Evolutionary conservation across 2,113 vertebrate species (phyloP).

Genomic region (Synchiropus splendidus): DNA sequence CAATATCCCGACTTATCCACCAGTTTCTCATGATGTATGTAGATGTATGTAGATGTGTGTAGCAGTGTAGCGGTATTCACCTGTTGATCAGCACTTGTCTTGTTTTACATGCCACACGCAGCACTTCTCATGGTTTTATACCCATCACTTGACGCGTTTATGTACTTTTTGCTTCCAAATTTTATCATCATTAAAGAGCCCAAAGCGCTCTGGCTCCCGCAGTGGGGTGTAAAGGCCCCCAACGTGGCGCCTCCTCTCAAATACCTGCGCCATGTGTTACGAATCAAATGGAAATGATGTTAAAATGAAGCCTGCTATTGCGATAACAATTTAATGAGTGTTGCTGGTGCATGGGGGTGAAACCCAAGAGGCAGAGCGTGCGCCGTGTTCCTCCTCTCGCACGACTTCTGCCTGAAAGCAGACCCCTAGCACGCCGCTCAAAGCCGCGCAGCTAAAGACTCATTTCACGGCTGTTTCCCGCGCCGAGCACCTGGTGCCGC

Average conservation of each 20-base stretch:
- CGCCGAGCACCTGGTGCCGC: constrained; percentile 28
- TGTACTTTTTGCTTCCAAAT: no score
- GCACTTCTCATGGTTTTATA: no score
- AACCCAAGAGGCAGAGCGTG: constrained; percentile 35
- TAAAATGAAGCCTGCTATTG: constrained; percentile 33
- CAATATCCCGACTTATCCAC: no score
- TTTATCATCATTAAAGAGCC: no score
- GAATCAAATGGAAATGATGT: constrained; percentile 43
- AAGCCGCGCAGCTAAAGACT: constrained; percentile 26
- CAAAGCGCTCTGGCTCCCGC: no score
- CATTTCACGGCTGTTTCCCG: constrained; percentile 36
- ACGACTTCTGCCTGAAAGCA: constrained; percentile 3
- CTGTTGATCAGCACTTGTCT: no score
- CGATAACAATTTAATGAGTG: constrained; percentile 46
- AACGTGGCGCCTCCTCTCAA: constrained; percentile 18
- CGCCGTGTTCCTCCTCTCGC: constrained; percentile 14
- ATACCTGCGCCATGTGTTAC: constrained; percentile 38
- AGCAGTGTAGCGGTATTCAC: no score
- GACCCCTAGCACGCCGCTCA: constrained; percentile 5
- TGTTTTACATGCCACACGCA: no score
- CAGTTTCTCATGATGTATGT: no score
- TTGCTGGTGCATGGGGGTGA: constrained; percentile 36
- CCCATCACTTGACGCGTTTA: no score
- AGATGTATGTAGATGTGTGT: no score
- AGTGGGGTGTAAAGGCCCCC: no score